phyloP scores from a whole-genome alignment of 2,888 invertebrate species.

The Coremacera marginata region DNA sequence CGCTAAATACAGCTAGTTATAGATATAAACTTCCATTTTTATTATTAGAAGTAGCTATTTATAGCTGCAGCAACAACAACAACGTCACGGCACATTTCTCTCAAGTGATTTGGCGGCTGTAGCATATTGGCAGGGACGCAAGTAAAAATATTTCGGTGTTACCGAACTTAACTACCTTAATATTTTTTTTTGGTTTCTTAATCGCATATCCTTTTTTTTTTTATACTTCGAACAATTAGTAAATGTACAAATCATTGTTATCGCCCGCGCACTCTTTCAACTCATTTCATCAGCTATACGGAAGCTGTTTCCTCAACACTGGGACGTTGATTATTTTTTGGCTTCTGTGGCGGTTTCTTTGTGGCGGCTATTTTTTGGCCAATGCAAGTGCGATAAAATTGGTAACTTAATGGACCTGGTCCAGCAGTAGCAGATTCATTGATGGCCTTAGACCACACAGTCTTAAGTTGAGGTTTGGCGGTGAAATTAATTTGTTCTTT shows the following conservation, averaged over 20 bases:
- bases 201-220: neutral
- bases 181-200: neutral
- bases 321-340: neutral
- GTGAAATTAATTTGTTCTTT: conserved; percentile 41
- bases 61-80: neutral
- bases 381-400: conserved; percentile 30
- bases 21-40: neutral
- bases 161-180: neutral
- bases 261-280: neutral
- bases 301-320: conserved; percentile 20
- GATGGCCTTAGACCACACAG: conserved; percentile 32
- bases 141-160: neutral
- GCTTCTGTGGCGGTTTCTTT: neutral
- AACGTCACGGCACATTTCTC: neutral
- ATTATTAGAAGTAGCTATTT: neutral
- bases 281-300: neutral
- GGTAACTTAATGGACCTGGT: conserved; percentile 26
- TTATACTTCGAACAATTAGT: conserved; percentile 8
- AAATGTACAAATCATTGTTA: neutral
- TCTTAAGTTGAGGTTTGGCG: neutral
- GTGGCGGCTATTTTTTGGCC: neutral
- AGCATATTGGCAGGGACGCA: neutral
- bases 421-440: neutral
- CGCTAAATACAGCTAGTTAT: neutral
- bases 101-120: too few species aligned